Evolutionary conservation across 2,113 vertebrate species (phyloP), one percentile per base, ranked within the genome.

Genomic region (Brachypodius melanocephalos): DNA sequence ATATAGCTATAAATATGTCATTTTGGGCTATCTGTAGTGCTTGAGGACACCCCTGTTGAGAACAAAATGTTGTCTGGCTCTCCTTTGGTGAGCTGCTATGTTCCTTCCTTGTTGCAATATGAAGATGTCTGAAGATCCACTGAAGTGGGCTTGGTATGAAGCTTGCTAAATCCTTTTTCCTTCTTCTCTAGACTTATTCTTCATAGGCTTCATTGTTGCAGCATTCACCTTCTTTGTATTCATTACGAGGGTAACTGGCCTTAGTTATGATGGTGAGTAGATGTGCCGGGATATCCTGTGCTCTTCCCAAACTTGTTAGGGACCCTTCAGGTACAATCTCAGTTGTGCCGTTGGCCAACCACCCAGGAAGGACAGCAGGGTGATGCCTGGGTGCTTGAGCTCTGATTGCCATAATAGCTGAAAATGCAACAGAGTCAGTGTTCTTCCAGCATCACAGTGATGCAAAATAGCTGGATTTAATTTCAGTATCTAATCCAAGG

Each of bases 171-270:
- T 61, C 11, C 6, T 42, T 61, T 51, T 43, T 83, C 49, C 19
- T 74, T 90, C 54, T 77, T 57, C 63, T 43, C 68, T 95, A 99
- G 99, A 98, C 95, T 96, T 99, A 71, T 98, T 99, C 93, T 99
- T 98, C 91, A 98, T 99, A 97, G 99, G 99, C 25, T 99, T 99
- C 86, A 97, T 98, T 88, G 98, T 99, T 2, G 8, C 93, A 8
- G 98, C 98, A 4, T 98, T 99, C 68, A 94, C 99, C 96, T 99
- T 98, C 97, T 99, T 99, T 20, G 93, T 99, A 38, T 89, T 98
- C 59, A 97, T 99, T 95, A 98, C 98, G 1, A 97, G 97, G 67
- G 97, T 98, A 54, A 98, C 98, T 24, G 28, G 45, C 3, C 93
- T 99, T 51, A 90, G 96, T 24, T 99, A 99, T 40, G 97, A 99